phyloP scores from a whole-genome alignment of 2,888 invertebrate genomes.

The Melipona beecheii region DNA sequence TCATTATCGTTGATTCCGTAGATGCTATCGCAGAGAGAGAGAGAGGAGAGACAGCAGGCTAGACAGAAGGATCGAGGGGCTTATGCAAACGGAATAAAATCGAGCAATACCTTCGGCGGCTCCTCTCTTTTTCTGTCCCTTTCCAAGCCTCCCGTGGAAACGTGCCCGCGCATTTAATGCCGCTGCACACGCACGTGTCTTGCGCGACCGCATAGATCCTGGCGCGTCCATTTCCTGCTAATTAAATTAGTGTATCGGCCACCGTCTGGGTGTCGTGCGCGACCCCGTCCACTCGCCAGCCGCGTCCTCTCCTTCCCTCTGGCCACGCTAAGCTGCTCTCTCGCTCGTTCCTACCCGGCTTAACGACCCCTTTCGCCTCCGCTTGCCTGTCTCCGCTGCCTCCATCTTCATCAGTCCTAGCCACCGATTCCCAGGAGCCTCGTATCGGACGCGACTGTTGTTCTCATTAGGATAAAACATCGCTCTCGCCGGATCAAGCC shows the following conservation, averaged over 20 bases:
- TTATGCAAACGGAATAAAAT: conserved; percentile 57
- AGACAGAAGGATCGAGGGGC: conserved; percentile 25
- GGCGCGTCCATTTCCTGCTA: conserved; percentile 74
- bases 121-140: conserved; percentile 38
- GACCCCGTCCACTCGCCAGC: not conserved
- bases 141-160: conserved; percentile 29
- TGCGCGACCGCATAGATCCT: conserved; percentile 57
- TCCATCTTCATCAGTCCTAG: conserved; percentile 74
- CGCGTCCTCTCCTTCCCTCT: conserved; percentile 12
- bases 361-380: conserved; percentile 76
- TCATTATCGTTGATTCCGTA: conserved; percentile 50
- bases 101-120: conserved; percentile 27
- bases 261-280: conserved; percentile 64
- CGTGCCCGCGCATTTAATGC: conserved; percentile 68
- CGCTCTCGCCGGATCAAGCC: conserved; percentile 73
- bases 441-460: conserved; percentile 77
- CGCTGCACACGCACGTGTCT: conserved; percentile 66
- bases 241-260: conserved; percentile 78
- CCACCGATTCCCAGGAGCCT: conserved; percentile 79
- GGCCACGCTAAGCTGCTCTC: not conserved
- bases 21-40: conserved; percentile 52
- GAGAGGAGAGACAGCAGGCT: not conserved
- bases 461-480: conserved; percentile 83
- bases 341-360: conserved; percentile 62
- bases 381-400: conserved; percentile 43